phyloP scores from a whole-genome alignment of 2,888 invertebrate genomes.

The Arrhopalites spinosus region DNA sequence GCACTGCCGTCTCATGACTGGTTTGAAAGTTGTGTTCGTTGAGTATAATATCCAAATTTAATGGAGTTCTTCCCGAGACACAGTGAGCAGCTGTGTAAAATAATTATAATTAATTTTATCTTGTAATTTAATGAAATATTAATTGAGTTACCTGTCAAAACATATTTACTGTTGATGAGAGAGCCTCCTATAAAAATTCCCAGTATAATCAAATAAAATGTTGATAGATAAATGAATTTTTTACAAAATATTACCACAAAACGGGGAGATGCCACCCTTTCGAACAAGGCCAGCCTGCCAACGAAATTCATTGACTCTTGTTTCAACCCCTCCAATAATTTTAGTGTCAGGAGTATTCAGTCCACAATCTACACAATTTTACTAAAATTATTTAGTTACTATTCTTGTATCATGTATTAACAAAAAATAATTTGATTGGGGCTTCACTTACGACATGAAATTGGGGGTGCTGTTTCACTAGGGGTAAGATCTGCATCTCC shows the following conservation, averaged over 20 bases:
- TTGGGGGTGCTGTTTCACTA: constrained; percentile 21
- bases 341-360: constrained; percentile 30
- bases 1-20: constrained; percentile 38
- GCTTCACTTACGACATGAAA: constrained; percentile 32
- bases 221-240: constrained; percentile 57
- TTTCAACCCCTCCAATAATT: constrained; percentile 46
- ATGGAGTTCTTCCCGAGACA: constrained; percentile 48
- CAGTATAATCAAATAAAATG: no score
- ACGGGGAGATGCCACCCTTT: constrained; percentile 43
- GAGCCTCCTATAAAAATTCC: no score
- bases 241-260: constrained; percentile 58
- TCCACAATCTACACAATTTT: constrained; percentile 46
- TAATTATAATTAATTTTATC: no score
- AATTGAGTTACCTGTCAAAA: background rate
- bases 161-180: constrained; percentile 56
- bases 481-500: constrained; percentile 1
- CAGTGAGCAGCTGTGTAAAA: constrained; percentile 50
- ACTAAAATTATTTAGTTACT: background rate
- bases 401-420: background rate
- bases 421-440: no score
- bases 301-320: constrained; percentile 44
- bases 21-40: constrained; percentile 45
- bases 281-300: constrained; percentile 54
- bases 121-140: no score
- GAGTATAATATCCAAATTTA: constrained; percentile 49